Conservation (phyloP, 2,797 vertebrate genomes). For the Neoniphon sammara region DNA sequence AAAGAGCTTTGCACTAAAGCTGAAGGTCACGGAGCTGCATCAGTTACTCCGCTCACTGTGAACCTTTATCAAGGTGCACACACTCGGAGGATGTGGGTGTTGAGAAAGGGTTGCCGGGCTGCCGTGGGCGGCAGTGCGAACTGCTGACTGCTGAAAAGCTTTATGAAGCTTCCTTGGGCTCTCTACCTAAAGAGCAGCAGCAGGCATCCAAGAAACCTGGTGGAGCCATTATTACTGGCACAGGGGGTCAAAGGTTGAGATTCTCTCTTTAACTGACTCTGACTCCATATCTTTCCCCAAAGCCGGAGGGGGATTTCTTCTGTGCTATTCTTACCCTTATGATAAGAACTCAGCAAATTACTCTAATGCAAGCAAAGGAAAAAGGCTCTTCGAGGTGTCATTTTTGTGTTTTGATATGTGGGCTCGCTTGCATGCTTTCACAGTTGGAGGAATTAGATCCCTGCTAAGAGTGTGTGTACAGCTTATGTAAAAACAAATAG, state of each 20-base stretch:
- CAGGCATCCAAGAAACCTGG: conserved; percentile 39
- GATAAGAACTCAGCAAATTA: not conserved
- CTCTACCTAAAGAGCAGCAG: conserved; percentile 54
- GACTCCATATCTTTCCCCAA: not conserved
- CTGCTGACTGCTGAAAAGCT: conserved; percentile 66
- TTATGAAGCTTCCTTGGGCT: conserved; percentile 54
- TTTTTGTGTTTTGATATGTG: not conserved
- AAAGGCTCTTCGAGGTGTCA: not conserved
- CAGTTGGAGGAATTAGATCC: not conserved
- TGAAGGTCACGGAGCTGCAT: conserved; percentile 36
- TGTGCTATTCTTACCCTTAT: not conserved
- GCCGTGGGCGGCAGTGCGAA: conserved; percentile 68
- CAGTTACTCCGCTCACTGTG: conserved; percentile 44
- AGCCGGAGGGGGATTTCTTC: conserved; percentile 5
- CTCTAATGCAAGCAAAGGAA: not conserved
- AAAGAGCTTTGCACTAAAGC: not conserved
- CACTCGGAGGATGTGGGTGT: conserved; percentile 58
- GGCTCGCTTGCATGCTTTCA: not conserved
- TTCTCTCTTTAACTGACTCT: conserved; percentile 3
- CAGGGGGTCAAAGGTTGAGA: conserved; percentile 35
- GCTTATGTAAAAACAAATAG: conserved; percentile 45
- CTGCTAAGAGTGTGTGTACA: conserved; percentile 7
- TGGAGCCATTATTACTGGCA: conserved; percentile 46
- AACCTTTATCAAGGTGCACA: conserved; percentile 62
- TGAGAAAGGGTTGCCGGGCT: conserved; percentile 51